Base-by-base conservation (phyloP, 2,797 vertebrate species). In the Corythornis leucogaster region DNA sequence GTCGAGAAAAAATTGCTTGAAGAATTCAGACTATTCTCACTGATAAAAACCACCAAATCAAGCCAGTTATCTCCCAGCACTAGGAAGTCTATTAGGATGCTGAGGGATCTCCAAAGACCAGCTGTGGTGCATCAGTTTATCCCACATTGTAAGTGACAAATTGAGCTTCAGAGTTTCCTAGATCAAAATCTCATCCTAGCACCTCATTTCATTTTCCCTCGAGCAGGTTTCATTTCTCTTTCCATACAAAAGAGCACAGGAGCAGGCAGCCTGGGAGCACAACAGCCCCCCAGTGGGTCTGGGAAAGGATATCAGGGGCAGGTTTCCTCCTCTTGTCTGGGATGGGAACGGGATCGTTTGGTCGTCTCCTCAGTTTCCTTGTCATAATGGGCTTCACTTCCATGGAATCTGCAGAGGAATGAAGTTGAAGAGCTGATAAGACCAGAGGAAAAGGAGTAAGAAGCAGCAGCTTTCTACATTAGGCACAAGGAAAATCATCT, bases 301-400 rank as follows among this genome's bases (percentile, higher is more conserved):
- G 35, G 5, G 15, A 78, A 98, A 99, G 98, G 99, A 99, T 99
- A 99, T 99, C 99, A 95, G 99, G 99, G 68, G 99, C 99, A 48
- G 99, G 99, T 96, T 99, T 99, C 84, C 99, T 98, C 78, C 99
- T 97, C 97, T 99, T 99, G 97, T 99, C 99, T 22, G 99, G 99
- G 94, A 99, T 99, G 15, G 99, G 99, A 63, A 99, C 99, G 1
- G 99, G 99, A 97, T 99, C 99, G 2, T 99, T 99, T 6, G 99
- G 99, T 80, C 99, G 97, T 59, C 99, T 97, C 90, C 99, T 97
- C 94, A 99, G 95, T 87, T 99, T 99, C 68, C 99, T 98, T 6
- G 99, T 99, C 99, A 99, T 99, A 91, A 99, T 99, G 2, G 99
- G 99, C 93, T 99, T 99, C 86, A 99, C 99, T 91, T 99, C 99